These are phyloP conservation scores for Eptesicus fuscus DNA, from an alignment of 2,113 vertebrate species.

Conservation along the genomic window DNA sequence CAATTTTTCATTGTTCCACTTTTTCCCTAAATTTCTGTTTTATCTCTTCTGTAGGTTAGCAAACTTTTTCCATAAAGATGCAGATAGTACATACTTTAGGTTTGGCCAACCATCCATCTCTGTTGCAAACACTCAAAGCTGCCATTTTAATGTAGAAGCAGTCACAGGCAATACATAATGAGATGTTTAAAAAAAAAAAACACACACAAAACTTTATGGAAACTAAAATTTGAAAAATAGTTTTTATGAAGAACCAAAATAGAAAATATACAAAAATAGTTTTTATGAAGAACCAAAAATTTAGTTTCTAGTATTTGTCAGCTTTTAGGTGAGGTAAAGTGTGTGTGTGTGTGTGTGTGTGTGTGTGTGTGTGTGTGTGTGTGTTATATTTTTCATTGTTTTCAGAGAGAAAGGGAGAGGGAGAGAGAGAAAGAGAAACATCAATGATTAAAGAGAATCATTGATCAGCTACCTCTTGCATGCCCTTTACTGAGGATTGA, in stretches of 20 bases:
- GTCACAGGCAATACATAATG: fast-evolving
- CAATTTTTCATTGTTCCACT: background rate
- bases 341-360: too few species aligned
- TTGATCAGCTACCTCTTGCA: too few species aligned
- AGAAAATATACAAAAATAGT: background rate
- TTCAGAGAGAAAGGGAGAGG: too few species aligned
- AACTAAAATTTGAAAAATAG: background rate
- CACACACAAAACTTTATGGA: background rate
- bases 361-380: too few species aligned
- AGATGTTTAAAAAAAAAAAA: background rate
- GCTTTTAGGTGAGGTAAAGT: background rate
- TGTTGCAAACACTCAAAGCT: background rate
- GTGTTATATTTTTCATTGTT: too few species aligned
- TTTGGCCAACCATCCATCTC: background rate
- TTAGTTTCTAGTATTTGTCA: background rate
- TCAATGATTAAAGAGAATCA: too few species aligned
- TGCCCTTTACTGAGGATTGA: too few species aligned
- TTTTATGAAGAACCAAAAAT: background rate
- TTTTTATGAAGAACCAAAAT: background rate
- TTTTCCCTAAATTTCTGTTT: background rate
- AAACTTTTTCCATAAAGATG: background rate
- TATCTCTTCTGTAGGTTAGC: background rate
- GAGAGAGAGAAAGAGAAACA: too few species aligned
- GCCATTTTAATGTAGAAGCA: fast-evolving
- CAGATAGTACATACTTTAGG: background rate